Evolutionary conservation across 2,797 vertebrate genomes (phyloP).

Genomic region (Diplodus puntazzo): DNA sequence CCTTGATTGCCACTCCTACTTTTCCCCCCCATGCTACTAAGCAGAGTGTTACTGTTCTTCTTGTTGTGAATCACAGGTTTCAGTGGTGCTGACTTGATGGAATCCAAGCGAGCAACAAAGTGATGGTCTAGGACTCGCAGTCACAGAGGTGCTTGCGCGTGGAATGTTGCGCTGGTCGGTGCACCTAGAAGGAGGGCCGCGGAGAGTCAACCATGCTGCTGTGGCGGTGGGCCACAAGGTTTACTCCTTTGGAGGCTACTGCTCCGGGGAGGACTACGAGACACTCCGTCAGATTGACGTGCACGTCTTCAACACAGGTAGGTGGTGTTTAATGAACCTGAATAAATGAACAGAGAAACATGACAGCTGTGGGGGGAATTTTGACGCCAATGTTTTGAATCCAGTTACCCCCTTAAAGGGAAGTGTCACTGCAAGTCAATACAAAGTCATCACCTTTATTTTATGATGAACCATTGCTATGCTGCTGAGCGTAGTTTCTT

Average conservation of each 20-base stretch:
- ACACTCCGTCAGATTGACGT: slow-evolving; percentile 98
- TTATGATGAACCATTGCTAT: too few species aligned
- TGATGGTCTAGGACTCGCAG: slow-evolving; percentile 79
- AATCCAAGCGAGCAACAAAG: slow-evolving; percentile 50
- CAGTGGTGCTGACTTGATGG: slow-evolving; percentile 63
- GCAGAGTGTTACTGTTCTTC: slow-evolving; percentile 16
- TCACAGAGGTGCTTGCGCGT: slow-evolving; percentile 75
- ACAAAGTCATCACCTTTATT: too few species aligned
- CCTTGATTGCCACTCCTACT: slow-evolving; percentile 27
- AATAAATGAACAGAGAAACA: too few species aligned
- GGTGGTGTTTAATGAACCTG: slow-evolving; percentile 3
- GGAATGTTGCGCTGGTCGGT: slow-evolving; percentile 99
- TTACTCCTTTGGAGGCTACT: slow-evolving; percentile 98
- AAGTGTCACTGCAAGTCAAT: too few species aligned
- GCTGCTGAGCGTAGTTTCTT: too few species aligned
- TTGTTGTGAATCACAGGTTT: slow-evolving; percentile 55
- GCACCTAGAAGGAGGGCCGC: slow-evolving; percentile 97
- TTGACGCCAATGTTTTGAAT: too few species aligned
- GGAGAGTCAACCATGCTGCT: slow-evolving; percentile 98
- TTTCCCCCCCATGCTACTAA: slow-evolving; percentile 16
- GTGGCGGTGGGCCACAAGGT: slow-evolving; percentile 98
- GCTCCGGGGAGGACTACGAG: slow-evolving; percentile 98
- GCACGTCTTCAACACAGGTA: slow-evolving; percentile 97
- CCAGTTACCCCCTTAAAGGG: too few species aligned
- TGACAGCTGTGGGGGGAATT: too few species aligned